These are phyloP conservation scores for Arvicanthis niloticus DNA, from an alignment of 2,113 vertebrate species.

Conservation along the genomic window DNA sequence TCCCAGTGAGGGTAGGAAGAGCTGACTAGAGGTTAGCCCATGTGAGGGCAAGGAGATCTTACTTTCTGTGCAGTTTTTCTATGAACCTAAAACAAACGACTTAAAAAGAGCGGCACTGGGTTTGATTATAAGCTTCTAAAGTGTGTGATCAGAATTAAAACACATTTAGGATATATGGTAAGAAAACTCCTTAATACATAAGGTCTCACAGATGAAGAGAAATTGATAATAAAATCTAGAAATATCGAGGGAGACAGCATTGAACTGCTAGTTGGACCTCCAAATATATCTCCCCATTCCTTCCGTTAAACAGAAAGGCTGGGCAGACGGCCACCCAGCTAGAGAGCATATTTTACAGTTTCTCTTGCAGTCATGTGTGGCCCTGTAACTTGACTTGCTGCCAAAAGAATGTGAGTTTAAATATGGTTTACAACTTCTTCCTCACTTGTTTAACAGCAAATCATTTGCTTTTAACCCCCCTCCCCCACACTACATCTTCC, in stretches of 20 bases:
- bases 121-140: conserved; percentile 48
- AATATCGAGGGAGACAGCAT: not conserved
- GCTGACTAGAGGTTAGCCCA: not conserved
- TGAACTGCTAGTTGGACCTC: not conserved
- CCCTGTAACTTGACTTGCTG: not conserved
- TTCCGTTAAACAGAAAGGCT: not conserved
- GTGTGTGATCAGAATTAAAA: conserved; percentile 31
- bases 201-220: not conserved
- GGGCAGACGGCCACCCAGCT: not conserved
- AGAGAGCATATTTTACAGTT: not conserved
- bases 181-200: conserved; percentile 20
- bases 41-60: not conserved
- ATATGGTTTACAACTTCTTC: conserved; percentile 8
- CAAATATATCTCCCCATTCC: conserved; percentile 24
- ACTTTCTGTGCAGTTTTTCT: not conserved
- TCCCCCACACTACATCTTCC: not conserved
- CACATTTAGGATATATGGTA: conserved; percentile 1
- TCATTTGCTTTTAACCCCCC: not conserved
- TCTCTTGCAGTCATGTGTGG: conserved; percentile 27
- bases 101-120: not conserved
- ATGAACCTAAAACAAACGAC: not conserved
- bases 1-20: not conserved
- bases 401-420: conserved; percentile 37
- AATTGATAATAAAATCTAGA: conserved; percentile 42
- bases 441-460: conserved; percentile 45